phyloP scores from a whole-genome alignment of 64 coral and sea anemone genomes.

The Actinia tenebrosa region DNA sequence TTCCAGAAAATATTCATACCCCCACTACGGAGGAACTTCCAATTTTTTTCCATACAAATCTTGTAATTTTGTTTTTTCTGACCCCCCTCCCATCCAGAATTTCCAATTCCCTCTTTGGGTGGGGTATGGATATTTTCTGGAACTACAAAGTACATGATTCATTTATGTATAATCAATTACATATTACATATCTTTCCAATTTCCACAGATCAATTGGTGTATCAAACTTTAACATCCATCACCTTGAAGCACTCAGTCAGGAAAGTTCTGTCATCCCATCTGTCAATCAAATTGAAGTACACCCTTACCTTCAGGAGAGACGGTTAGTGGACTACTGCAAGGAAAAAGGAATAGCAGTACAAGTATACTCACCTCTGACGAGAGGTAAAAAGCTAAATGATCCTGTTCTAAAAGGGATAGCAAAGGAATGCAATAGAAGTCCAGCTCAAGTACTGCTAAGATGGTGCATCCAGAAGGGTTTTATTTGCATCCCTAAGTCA shows the following conservation, averaged over 20 bases:
- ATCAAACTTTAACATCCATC: conserved; percentile 96
- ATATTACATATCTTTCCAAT: neutral
- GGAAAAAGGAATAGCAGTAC: conserved; percentile 49
- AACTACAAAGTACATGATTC: too few relatives aligned
- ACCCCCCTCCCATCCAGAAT: too few relatives aligned
- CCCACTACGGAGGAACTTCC: too few relatives aligned
- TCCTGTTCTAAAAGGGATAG: conserved; percentile 38
- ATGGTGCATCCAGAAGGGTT: conserved; percentile 87
- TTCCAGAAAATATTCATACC: too few relatives aligned
- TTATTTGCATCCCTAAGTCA: conserved; percentile 85
- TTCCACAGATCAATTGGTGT: conserved; percentile 84
- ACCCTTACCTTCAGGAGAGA: conserved; percentile 81
- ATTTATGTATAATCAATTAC: neutral
- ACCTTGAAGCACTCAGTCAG: conserved; percentile 78
- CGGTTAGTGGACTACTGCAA: conserved; percentile 74
- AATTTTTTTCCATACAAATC: too few relatives aligned
- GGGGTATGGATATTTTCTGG: too few relatives aligned
- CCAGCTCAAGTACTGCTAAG: conserved; percentile 75
- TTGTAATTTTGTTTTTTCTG: too few relatives aligned
- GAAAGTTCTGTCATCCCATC: conserved; percentile 58
- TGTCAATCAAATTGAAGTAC: conserved; percentile 98
- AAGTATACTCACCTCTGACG: conserved; percentile 92
- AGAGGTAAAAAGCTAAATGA: conserved; percentile 74
- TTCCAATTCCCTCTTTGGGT: too few relatives aligned
- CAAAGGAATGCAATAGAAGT: conserved; percentile 44